Conservation (phyloP, 30 jellyfish, hydroid and myxozoan genomes). For the Aurelia sp. region DNA sequence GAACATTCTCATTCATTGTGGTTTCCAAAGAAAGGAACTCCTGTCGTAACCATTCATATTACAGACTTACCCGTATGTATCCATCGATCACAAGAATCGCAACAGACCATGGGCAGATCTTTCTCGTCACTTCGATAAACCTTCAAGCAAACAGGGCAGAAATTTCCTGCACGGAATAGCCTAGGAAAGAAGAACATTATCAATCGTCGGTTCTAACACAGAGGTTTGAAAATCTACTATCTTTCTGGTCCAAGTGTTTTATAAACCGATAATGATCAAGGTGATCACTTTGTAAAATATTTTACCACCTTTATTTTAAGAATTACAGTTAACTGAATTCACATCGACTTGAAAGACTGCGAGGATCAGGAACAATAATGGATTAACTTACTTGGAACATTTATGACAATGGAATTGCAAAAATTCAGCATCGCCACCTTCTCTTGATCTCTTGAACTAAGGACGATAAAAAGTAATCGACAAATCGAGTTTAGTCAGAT, state of each 20-base stretch:
- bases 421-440: constrained; percentile 86
- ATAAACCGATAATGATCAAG: no score
- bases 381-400: constrained; percentile 81
- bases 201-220: no score
- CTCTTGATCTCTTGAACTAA: constrained; percentile 77
- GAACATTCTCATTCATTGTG: no score
- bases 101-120: constrained; percentile 90
- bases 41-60: no score
- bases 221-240: no score
- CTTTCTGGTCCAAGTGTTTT: no score
- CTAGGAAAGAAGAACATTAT: constrained; percentile 21
- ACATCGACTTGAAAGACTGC: background rate
- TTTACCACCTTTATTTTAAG: no score
- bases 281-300: no score
- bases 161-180: constrained; percentile 89
- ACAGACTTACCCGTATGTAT: constrained; percentile 85
- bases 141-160: constrained; percentile 93
- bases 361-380: background rate
- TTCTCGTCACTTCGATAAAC: constrained; percentile 87
- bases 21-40: no score
- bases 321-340: background rate
- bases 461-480: background rate
- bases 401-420: constrained; percentile 85
- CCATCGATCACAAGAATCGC: constrained; percentile 96
- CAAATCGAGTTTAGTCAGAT: no score